phyloP scores from a whole-genome alignment of 2,113 vertebrate genomes.

The Rattus rattus region DNA sequence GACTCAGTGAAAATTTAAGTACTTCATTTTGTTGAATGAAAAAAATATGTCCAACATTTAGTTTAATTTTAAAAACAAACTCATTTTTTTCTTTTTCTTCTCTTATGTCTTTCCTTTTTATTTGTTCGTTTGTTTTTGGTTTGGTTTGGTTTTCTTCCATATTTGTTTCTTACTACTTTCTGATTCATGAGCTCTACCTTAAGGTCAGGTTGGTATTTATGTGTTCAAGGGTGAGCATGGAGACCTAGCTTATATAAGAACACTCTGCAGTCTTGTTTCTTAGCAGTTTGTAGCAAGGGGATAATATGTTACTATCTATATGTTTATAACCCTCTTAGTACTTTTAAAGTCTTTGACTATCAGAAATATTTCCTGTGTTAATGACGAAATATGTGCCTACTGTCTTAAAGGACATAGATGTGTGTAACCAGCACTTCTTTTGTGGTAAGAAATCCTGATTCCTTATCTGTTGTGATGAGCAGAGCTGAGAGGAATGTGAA shows the following conservation, averaged over 20 bases:
- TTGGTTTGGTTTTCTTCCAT: background rate
- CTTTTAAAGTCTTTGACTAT: slow-evolving; percentile 46
- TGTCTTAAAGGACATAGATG: slow-evolving; percentile 9
- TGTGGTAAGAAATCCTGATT: background rate
- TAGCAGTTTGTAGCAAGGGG: slow-evolving; percentile 12
- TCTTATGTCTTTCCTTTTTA: background rate
- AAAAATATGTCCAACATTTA: slow-evolving; percentile 56
- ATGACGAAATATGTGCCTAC: slow-evolving; percentile 25
- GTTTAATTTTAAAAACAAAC: slow-evolving; percentile 55
- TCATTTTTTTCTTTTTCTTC: slow-evolving; percentile 12
- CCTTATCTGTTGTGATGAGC: background rate
- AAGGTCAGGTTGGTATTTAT: slow-evolving; percentile 51
- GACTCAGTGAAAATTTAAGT: slow-evolving; percentile 66
- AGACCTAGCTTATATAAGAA: slow-evolving; percentile 28
- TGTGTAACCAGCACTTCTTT: slow-evolving; percentile 36
- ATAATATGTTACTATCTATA: slow-evolving; percentile 18
- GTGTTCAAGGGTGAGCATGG: background rate
- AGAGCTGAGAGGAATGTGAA: slow-evolving; percentile 34
- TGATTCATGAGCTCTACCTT: slow-evolving; percentile 42
- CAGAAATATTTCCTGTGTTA: slow-evolving; percentile 39
- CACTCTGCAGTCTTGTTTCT: slow-evolving; percentile 2
- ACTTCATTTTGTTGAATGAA: slow-evolving; percentile 67
- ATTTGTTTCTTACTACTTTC: slow-evolving; percentile 37
- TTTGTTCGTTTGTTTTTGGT: background rate
- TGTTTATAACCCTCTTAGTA: slow-evolving; percentile 51